These are phyloP conservation scores for Pseudomyrmex concolor DNA, from an alignment of 1,140 invertebrate species.

Conservation along the genomic window DNA sequence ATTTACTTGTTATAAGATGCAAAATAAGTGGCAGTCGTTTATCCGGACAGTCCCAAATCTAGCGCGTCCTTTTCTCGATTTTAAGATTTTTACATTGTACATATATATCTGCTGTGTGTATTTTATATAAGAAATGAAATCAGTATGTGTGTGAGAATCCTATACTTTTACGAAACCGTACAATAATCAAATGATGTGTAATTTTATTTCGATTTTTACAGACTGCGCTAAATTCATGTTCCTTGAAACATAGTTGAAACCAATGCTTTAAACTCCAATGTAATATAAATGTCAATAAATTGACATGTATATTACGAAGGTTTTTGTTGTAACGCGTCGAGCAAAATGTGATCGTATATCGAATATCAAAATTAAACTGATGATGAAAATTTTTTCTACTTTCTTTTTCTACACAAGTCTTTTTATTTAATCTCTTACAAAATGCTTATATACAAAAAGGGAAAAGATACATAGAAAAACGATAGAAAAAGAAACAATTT, in stretches of 20 bases:
- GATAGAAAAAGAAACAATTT: conserved; percentile 50
- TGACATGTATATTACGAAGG: conserved; percentile 55
- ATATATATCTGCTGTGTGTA: conserved; percentile 63
- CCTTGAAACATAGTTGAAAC: conserved; percentile 68
- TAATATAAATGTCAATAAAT: conserved; percentile 67
- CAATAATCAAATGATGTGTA: conserved; percentile 62
- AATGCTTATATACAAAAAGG: conserved; percentile 55
- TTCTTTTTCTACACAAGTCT: conserved; percentile 71
- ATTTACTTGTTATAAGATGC: conserved; percentile 73
- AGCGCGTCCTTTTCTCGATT: conserved; percentile 66
- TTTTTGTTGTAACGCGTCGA: not conserved
- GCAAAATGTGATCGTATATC: conserved; percentile 16
- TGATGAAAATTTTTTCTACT: conserved; percentile 67
- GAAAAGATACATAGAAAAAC: conserved; percentile 14
- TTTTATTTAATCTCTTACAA: conserved; percentile 67
- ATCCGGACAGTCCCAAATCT: conserved; percentile 79
- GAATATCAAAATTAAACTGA: conserved; percentile 14
- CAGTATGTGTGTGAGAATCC: conserved; percentile 41
- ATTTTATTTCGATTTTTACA: conserved; percentile 73
- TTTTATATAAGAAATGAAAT: conserved; percentile 77
- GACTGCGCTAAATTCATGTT: conserved; percentile 74
- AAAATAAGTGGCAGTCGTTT: conserved; percentile 70
- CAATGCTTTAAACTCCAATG: conserved; percentile 66
- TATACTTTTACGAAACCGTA: conserved; percentile 70
- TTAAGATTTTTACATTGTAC: conserved; percentile 74